Conservation (phyloP, 2,888 invertebrate species). For the Loripinus fragilis region DNA sequence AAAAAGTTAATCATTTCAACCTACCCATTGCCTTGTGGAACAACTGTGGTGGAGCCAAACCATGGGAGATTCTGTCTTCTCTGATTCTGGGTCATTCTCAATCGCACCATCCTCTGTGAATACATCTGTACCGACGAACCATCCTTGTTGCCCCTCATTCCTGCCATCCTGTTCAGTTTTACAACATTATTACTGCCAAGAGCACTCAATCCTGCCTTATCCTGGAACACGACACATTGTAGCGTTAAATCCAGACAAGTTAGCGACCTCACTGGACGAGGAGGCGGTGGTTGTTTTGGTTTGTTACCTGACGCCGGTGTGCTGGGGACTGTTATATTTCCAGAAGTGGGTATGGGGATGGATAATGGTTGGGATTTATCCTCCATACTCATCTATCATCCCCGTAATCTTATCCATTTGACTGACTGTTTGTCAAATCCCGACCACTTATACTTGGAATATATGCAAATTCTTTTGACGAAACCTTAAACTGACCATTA, state of each 20-base stretch:
- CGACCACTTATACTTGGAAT: no score
- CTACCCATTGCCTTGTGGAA: constrained; percentile 60
- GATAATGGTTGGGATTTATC: constrained; percentile 8
- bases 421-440: no score
- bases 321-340: constrained; percentile 39
- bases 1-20: neutral
- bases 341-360: constrained; percentile 7
- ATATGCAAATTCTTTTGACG: neutral
- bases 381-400: neutral
- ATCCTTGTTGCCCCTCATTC: constrained; percentile 60
- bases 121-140: constrained; percentile 65
- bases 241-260: constrained; percentile 59
- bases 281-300: constrained; percentile 43
- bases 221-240: constrained; percentile 62
- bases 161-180: constrained; percentile 66
- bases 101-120: constrained; percentile 66
- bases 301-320: constrained; percentile 43
- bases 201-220: constrained; percentile 35
- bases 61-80: constrained; percentile 66
- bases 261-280: constrained; percentile 47
- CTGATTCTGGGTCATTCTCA: constrained; percentile 71
- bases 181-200: constrained; percentile 43
- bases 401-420: no score
- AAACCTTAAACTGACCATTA: neutral
- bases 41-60: constrained; percentile 49